Evolutionary conservation across 2,888 invertebrate genomes (phyloP), one percentile per base, ranked within the genome.

Genomic region (Leuctra nigra): DNA sequence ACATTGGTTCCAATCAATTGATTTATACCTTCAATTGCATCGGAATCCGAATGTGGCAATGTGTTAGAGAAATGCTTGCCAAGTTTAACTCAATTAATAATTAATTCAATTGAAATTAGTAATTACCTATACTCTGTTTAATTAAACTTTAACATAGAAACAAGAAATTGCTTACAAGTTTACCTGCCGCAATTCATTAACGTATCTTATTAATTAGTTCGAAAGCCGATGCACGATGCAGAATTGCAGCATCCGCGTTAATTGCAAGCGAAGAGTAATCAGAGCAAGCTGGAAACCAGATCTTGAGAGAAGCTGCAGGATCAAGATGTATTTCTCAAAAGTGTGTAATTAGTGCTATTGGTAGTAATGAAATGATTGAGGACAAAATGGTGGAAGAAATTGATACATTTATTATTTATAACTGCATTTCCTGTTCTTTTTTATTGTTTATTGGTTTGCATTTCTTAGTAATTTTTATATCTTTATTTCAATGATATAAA

Each of bases 91-190:
- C 50, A 20, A 16, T 35, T n/a, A 33, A 50, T 50, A 50, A 50
- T 50, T 50, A 48, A 48, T 48, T 48, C 16, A 50, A 18, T 20
- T 33, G 35, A 44, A 50, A 50, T 50, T 50, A 50, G 50, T 33
- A 50, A 50, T 50, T 50, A 50, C 50, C 50, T 33, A 20, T n/a
- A 33, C 18, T 29, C 20, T 16, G 18, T 35, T 35, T 50, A 50
- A 50, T 50, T 48, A 33, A 50, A 50, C 29, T n/a, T 9, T 14
- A n/a, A 14, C 38, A 41, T n/a, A n/a, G 18, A 4, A 33, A 35
- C 35, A 35, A 35, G 50, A 35, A 50, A 18, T 50, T 6, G 16
- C n/a, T 35, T 35, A 50, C 50, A 25, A 33, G 48, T 25, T 46
- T 24, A 22, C 39, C 20, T 23, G 25, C 22, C 18, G 35, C 35